Base-by-base conservation (phyloP, 2,888 invertebrate genomes). In the Clitarchus hookeri region DNA sequence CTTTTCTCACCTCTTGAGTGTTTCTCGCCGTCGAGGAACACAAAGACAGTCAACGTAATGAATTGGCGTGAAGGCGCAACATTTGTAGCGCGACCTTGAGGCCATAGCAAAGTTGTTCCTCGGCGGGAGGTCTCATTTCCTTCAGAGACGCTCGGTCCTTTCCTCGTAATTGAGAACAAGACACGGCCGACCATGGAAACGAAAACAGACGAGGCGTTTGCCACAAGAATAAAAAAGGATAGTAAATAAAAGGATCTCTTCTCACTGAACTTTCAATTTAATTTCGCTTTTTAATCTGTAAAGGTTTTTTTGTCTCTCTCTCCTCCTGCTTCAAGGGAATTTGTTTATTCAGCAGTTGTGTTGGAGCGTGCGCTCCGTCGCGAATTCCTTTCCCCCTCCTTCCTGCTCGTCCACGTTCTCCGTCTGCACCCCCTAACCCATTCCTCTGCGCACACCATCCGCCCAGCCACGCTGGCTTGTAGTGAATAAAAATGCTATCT, bases 201-300 rank as follows among this genome's bases (percentile, higher is more conserved):
- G 65, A n/a, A 65, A 65, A 65, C 65, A 65, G 65, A 65, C 65
- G n/a, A 65, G 19, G 65, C 65, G 65, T 65, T 65, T n/a, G 65
- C 65, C 65, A 65, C 65, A 19, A 19, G 16, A 16, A 8, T 65
- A 65, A 23, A 65, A 23, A 65, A 23, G 16, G 0, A 65, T 65
- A 65, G 0, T 65, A 65, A 65, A 65, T 65, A n/a, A 65, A 65
- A 65, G 65, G 12, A 65, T 65, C 65, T 23, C n/a, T 65, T 65
- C 65, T 65, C 65, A 65, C 65, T 65, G 65, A 6, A 65, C 16
- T 65, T 65, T 65, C 65, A 65, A 65, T 65, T 65, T n/a, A 65
- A 65, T 65, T 65, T 65, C 65, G 65, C 65, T 65, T 65, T 65
- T 65, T 65, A 65, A 65, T 65, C 65, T 65, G 65, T 65, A 65